phyloP scores from a whole-genome alignment of 2,888 invertebrate species.

The Lithophane leautieri region DNA sequence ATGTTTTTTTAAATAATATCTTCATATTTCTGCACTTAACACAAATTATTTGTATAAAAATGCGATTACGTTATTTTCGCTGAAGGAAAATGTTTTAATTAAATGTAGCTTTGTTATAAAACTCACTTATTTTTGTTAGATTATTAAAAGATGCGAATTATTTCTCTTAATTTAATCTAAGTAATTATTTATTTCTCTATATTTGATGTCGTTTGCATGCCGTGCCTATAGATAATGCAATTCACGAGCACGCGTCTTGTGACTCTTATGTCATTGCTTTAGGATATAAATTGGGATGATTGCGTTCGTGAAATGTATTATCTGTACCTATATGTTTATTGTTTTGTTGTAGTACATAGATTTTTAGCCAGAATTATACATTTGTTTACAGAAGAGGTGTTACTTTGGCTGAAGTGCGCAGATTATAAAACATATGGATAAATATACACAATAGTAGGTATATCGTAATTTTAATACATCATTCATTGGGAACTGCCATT shows the following conservation, averaged over 20 bases:
- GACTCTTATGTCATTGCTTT: not conserved
- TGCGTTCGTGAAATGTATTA: slow-evolving; percentile 3
- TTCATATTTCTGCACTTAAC: not conserved
- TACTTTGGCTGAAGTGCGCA: slow-evolving; percentile 56
- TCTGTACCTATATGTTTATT: slow-evolving; percentile 15
- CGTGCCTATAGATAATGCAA: slow-evolving; percentile 9
- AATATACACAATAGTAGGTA: slow-evolving; percentile 43
- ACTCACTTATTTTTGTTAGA: not conserved
- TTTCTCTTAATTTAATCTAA: not conserved
- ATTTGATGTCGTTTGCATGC: slow-evolving; percentile 60
- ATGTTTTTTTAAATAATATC: slow-evolving; percentile 27
- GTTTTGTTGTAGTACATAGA: slow-evolving; percentile 32
- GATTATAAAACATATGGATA: slow-evolving; percentile 44
- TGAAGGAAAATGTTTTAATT: slow-evolving; percentile 61
- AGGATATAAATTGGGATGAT: not conserved
- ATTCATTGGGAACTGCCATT: slow-evolving; percentile 30
- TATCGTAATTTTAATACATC: slow-evolving; percentile 11
- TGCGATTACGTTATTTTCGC: slow-evolving; percentile 45
- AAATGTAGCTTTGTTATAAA: slow-evolving; percentile 29
- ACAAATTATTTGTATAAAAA: not conserved
- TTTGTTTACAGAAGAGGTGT: slow-evolving; percentile 58
- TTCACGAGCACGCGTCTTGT: not conserved
- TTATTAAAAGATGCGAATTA: not conserved
- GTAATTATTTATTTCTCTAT: slow-evolving; percentile 4
- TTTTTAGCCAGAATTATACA: slow-evolving; percentile 38